A percentile compares a stretch with the other conserved stretches of the same genome.
These are phyloP conservation scores for Porites australiensis DNA, from an alignment of 64 coral and sea anemone genomes.

Conservation along the genomic window DNA sequence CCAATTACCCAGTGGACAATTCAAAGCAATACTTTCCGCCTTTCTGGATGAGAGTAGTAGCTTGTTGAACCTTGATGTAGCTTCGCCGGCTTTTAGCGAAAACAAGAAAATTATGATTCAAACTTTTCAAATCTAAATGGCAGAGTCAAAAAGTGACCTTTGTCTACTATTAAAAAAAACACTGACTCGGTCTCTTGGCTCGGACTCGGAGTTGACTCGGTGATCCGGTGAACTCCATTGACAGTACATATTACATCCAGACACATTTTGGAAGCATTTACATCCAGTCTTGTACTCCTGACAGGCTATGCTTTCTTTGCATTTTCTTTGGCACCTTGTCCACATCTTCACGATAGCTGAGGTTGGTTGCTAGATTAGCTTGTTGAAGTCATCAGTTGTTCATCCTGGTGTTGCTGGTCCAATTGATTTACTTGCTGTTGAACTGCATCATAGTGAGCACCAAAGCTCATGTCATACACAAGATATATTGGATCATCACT, in stretches of 20 bases:
- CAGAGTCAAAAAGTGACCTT: too few species aligned
- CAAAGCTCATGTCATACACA: not conserved
- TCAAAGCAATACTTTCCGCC: not conserved
- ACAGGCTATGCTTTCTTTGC: constrained; percentile 17
- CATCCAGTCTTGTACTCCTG: constrained; percentile 38
- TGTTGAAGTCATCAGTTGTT: not conserved
- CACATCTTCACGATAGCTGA: constrained; percentile 18
- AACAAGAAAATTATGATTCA: too few species aligned
- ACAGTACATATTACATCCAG: constrained; percentile 28
- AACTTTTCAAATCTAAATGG: too few species aligned
- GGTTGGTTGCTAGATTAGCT: not conserved
- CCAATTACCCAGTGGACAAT: not conserved
- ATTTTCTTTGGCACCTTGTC: constrained; percentile 43
- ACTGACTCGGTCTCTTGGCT: too few species aligned
- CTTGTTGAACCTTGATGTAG: too few species aligned
- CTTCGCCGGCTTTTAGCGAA: too few species aligned
- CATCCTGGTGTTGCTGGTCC: not conserved
- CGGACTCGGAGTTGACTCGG: too few species aligned
- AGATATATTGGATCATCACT: constrained; percentile 22
- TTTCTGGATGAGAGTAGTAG: too few species aligned
- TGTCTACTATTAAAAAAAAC: too few species aligned
- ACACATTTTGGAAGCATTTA: constrained; percentile 37
- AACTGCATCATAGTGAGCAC: constrained; percentile 59
- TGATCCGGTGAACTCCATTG: not conserved
- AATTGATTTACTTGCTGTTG: not conserved